phyloP scores from a whole-genome alignment of 2,888 invertebrate genomes.

The Xestia xanthographa region DNA sequence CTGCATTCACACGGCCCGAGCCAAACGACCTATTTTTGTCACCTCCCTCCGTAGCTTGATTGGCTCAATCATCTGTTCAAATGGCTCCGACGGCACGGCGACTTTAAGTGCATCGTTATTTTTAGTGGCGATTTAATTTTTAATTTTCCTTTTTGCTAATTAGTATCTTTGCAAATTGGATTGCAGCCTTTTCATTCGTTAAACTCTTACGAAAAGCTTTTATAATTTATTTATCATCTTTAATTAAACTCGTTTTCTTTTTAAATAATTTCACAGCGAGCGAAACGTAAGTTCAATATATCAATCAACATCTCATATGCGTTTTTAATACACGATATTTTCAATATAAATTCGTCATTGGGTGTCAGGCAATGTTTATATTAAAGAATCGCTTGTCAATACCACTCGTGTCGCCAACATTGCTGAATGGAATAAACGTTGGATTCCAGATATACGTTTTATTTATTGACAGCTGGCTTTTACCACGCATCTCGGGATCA shows the following conservation, averaged over 20 bases:
- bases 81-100: slow-evolving; percentile 59
- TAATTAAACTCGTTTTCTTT: slow-evolving; percentile 1
- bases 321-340: slow-evolving; percentile 41
- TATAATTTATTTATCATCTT: slow-evolving; percentile 23
- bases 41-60: slow-evolving; percentile 66
- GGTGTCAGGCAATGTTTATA: slow-evolving; percentile 56
- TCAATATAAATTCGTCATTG: slow-evolving; percentile 58
- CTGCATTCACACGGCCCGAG: slow-evolving; percentile 68
- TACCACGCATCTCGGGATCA: slow-evolving; percentile 59
- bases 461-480: slow-evolving; percentile 71
- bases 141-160: slow-evolving; percentile 57
- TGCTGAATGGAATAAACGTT: slow-evolving; percentile 61
- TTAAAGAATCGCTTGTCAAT: slow-evolving; percentile 67
- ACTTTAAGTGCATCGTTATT: slow-evolving; percentile 65
- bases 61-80: slow-evolving; percentile 73
- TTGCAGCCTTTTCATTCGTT: slow-evolving; percentile 39
- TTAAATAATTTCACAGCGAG: background rate
- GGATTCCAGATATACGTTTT: slow-evolving; percentile 65
- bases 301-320: slow-evolving; percentile 34
- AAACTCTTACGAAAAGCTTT: slow-evolving; percentile 15
- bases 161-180: slow-evolving; percentile 56
- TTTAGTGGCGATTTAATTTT: slow-evolving; percentile 57
- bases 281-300: slow-evolving; percentile 9
- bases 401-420: slow-evolving; percentile 64
- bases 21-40: slow-evolving; percentile 74